Evolutionary conservation across 2,888 invertebrate genomes (phyloP).

Genomic region (Noctua pronuba): DNA sequence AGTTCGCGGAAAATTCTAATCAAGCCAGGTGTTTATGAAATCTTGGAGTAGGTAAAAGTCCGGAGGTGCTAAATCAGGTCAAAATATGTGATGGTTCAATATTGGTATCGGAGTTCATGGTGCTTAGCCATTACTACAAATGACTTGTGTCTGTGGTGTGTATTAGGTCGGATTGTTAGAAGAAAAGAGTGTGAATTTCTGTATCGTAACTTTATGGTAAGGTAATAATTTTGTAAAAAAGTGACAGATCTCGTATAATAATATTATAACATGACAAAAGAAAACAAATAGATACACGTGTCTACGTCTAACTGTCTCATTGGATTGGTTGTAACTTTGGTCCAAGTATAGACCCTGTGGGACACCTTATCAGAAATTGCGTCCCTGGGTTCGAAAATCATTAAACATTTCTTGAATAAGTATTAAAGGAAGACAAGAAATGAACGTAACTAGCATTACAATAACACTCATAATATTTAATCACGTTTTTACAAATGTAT

Average conservation of each 20-base stretch:
- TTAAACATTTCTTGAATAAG: not conserved
- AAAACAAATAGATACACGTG: not conserved
- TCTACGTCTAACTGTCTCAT: not conserved
- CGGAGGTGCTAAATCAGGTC: no score
- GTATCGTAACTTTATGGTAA: not conserved
- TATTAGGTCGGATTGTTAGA: not conserved
- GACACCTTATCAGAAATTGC: not conserved
- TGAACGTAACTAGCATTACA: not conserved
- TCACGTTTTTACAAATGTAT: slow-evolving; percentile 3
- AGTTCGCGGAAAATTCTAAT: no score
- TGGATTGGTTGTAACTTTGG: not conserved
- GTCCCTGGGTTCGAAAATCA: no score
- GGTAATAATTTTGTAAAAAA: not conserved
- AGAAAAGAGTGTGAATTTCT: not conserved
- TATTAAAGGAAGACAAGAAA: not conserved
- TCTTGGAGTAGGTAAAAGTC: no score
- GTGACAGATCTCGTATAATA: not conserved
- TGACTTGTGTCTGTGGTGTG: not conserved
- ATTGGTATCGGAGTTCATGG: not conserved
- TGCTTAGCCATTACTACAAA: not conserved
- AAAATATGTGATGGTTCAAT: no score
- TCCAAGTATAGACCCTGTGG: not conserved
- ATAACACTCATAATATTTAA: not conserved
- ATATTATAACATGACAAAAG: not conserved
- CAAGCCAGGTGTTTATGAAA: no score